Percentiles rank a stretch among this genome's conserved stretches.
These are phyloP conservation scores for Apamea crenata DNA, from an alignment of 2,888 invertebrate genomes.

Conservation along the genomic window DNA sequence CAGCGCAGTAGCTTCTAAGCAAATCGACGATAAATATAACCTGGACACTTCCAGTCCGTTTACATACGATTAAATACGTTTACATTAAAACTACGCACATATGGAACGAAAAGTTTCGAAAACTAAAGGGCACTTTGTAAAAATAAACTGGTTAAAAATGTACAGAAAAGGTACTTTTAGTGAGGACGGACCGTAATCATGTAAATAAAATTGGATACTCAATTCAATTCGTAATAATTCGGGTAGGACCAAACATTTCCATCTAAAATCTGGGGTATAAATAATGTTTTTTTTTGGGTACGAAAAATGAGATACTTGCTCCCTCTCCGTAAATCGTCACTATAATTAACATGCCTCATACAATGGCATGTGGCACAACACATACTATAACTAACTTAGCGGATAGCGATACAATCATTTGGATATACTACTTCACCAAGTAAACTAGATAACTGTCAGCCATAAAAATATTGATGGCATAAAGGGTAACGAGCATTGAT, in stretches of 20 bases:
- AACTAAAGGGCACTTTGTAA: conserved; percentile 18
- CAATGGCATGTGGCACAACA: conserved; percentile 53
- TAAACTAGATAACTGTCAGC: conserved; percentile 14
- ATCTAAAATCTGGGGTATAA: conserved; percentile 2
- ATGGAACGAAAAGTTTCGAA: conserved; percentile 30
- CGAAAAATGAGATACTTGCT: conserved; percentile 53
- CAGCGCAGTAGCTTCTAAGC: conserved; percentile 50
- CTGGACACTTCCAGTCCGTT: conserved; percentile 13
- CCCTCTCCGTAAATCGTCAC: conserved; percentile 38
- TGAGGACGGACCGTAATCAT: conserved; percentile 56
- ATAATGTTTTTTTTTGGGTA: conserved; percentile 16
- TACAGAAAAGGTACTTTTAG: conserved; percentile 23
- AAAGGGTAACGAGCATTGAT: not conserved
- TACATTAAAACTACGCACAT: conserved; percentile 42
- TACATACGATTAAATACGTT: conserved; percentile 53
- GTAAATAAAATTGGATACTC: conserved; percentile 42
- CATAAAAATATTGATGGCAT: conserved; percentile 4
- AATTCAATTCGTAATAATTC: conserved; percentile 10
- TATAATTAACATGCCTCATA: conserved; percentile 51
- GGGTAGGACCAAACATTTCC: conserved; percentile 5
- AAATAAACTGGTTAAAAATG: conserved; percentile 16
- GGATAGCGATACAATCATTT: conserved; percentile 47
- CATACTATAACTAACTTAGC: conserved; percentile 53
- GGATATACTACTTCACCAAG: conserved; percentile 28
- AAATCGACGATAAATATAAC: conserved; percentile 41